These are phyloP conservation scores for Drosophila prosaltans DNA, from an alignment of 1,140 invertebrate genomes.

Conservation along the genomic window DNA sequence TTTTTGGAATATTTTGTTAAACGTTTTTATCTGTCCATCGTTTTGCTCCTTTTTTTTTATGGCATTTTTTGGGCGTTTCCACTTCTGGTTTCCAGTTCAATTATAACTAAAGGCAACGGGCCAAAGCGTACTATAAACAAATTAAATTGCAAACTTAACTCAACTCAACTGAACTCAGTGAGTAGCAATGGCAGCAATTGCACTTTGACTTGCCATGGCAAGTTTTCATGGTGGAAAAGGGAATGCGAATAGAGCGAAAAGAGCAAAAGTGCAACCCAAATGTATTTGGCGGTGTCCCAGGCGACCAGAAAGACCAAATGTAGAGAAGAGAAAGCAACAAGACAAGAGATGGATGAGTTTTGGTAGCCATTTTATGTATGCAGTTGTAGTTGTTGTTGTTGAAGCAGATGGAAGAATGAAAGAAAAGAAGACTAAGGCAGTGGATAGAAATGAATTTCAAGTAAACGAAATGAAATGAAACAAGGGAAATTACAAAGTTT, in stretches of 20 bases:
- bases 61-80: conserved; percentile 4
- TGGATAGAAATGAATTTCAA: conserved; percentile 72
- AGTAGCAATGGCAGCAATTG: conserved; percentile 64
- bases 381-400: conserved; percentile 1
- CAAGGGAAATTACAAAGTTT: conserved; percentile 82
- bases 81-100: conserved; percentile 9
- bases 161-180: conserved; percentile 12
- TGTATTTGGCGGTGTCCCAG: conserved; percentile 72
- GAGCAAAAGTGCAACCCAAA: conserved; percentile 54
- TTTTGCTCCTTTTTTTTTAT: not conserved
- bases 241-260: conserved; percentile 35
- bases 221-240: conserved; percentile 58
- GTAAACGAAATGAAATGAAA: conserved; percentile 81
- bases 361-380: conserved; percentile 58
- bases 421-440: conserved; percentile 46
- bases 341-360: conserved; percentile 56
- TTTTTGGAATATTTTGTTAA: too few species aligned
- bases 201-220: conserved; percentile 74
- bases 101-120: conserved; percentile 45
- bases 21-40: not conserved
- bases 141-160: conserved; percentile 53
- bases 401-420: conserved; percentile 58
- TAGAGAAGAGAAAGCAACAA: conserved; percentile 53
- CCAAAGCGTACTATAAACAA: conserved; percentile 61
- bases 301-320: conserved; percentile 57